Conservation (phyloP, 2,797 vertebrate species). For the Odontamblyopus rebecca region DNA sequence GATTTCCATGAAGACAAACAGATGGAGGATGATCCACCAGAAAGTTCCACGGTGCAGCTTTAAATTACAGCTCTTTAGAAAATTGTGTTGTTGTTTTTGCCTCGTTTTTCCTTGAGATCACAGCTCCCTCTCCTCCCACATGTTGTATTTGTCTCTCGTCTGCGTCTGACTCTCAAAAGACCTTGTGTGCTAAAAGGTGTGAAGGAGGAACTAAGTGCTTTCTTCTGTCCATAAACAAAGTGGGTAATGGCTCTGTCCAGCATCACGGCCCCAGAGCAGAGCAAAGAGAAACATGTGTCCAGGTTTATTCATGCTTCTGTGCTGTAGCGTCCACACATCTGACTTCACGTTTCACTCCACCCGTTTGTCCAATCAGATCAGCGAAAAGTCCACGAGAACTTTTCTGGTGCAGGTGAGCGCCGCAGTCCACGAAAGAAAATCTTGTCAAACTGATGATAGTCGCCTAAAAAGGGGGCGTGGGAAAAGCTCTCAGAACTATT, state of each 20-base stretch:
- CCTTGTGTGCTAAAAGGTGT: constrained; percentile 67
- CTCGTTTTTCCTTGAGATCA: constrained; percentile 25
- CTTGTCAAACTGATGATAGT: too few species aligned
- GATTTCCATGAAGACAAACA: too few species aligned
- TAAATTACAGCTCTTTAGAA: background rate
- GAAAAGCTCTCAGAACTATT: too few species aligned
- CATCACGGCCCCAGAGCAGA: background rate
- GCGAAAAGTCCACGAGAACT: background rate
- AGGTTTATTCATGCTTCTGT: constrained; percentile 50
- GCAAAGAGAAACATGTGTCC: constrained; percentile 31
- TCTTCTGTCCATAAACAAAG: constrained; percentile 73
- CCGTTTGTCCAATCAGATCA: constrained; percentile 24
- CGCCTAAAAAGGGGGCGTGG: too few species aligned
- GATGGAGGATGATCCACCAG: too few species aligned
- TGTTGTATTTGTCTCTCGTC: constrained; percentile 26
- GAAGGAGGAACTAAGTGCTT: constrained; percentile 75
- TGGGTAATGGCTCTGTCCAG: constrained; percentile 45
- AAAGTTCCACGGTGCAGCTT: too few species aligned
- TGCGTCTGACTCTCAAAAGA: constrained; percentile 52
- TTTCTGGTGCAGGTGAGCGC: background rate
- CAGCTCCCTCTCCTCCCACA: constrained; percentile 29
- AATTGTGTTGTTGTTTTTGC: constrained; percentile 2
- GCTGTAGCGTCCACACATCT: constrained; percentile 35
- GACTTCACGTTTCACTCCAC: constrained; percentile 16
- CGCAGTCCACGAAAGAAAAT: too few species aligned